Evolutionary conservation across 2,888 invertebrate genomes (phyloP).

Genomic region (Amphiduros pacificus): DNA sequence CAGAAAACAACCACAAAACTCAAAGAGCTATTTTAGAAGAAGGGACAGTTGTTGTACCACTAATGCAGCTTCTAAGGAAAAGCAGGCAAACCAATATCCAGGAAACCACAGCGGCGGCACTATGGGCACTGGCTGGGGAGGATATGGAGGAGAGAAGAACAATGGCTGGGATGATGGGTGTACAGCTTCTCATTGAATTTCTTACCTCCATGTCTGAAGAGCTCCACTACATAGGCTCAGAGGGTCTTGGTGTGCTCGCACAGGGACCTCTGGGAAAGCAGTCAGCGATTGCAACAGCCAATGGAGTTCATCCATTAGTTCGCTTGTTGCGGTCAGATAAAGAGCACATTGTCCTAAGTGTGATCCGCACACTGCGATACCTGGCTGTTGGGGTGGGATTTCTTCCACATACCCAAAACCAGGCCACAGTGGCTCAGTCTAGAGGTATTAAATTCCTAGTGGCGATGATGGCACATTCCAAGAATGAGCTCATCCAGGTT

Average conservation of each 20-base stretch:
- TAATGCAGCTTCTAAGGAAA: conserved; percentile 50
- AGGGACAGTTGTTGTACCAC: conserved; percentile 44
- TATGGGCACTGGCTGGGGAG: conserved; percentile 56
- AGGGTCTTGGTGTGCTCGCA: conserved; percentile 53
- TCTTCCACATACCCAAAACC: conserved; percentile 49
- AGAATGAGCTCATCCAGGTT: conserved; percentile 52
- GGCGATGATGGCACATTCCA: conserved; percentile 54
- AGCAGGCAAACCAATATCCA: conserved; percentile 20
- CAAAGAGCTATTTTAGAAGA: conserved; percentile 47
- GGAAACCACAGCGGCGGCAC: conserved; percentile 53
- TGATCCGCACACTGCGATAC: conserved; percentile 48
- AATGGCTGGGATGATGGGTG: conserved; percentile 54
- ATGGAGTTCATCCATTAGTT: conserved; percentile 51
- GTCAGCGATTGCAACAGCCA: conserved; percentile 46
- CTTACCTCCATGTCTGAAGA: conserved; percentile 48
- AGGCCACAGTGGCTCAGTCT: conserved; percentile 46
- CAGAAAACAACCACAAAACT: conserved; percentile 46
- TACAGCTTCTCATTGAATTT: conserved; percentile 53
- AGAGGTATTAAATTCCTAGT: conserved; percentile 52
- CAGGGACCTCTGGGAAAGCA: conserved; percentile 52
- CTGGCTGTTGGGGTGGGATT: conserved; percentile 55
- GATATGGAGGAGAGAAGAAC: conserved; percentile 45
- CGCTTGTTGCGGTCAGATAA: conserved; percentile 48
- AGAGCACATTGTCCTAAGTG: conserved; percentile 55
- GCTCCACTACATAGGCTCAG: conserved; percentile 56